These are phyloP conservation scores for Hanleya hanleyi DNA, from an alignment of 2,888 invertebrate species.

Conservation along the genomic window DNA sequence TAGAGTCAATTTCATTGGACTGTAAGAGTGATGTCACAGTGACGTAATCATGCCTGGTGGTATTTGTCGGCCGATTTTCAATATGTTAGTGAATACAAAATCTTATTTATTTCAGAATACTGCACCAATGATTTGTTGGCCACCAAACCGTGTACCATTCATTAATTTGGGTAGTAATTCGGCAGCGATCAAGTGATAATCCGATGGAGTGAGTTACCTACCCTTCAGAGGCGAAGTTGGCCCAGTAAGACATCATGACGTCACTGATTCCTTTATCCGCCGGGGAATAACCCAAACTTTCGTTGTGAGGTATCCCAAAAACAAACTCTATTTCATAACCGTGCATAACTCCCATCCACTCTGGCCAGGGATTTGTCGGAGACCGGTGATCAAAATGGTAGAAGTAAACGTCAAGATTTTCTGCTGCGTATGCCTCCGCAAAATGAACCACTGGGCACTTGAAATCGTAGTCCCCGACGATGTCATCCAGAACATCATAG, in stretches of 20 bases:
- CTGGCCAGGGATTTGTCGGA: conserved; percentile 60
- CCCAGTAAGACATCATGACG: conserved; percentile 94
- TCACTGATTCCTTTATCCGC: conserved; percentile 89
- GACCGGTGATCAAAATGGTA: conserved; percentile 62
- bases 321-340: conserved; percentile 68
- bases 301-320: conserved; percentile 73
- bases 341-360: conserved; percentile 68
- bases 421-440: conserved; percentile 87
- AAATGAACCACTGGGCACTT: conserved; percentile 94
- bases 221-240: conserved; percentile 96
- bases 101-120: too few species aligned
- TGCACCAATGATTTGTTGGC: too few species aligned
- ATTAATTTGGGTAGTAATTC: too few species aligned
- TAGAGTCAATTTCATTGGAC: too few species aligned
- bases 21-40: too few species aligned
- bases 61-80: too few species aligned
- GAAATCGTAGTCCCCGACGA: conserved; percentile 96
- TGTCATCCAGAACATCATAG: conserved; percentile 91
- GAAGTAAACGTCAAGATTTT: conserved; percentile 76
- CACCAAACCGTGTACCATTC: too few species aligned
- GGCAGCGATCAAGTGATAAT: too few species aligned
- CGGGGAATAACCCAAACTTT: conserved; percentile 80
- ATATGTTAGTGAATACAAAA: too few species aligned
- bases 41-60: too few species aligned
- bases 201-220: too few species aligned